Percentiles rank a stretch among this genome's conserved stretches.
Conservation (phyloP, 2,797 vertebrate species). For the Poecilia wingei region DNA sequence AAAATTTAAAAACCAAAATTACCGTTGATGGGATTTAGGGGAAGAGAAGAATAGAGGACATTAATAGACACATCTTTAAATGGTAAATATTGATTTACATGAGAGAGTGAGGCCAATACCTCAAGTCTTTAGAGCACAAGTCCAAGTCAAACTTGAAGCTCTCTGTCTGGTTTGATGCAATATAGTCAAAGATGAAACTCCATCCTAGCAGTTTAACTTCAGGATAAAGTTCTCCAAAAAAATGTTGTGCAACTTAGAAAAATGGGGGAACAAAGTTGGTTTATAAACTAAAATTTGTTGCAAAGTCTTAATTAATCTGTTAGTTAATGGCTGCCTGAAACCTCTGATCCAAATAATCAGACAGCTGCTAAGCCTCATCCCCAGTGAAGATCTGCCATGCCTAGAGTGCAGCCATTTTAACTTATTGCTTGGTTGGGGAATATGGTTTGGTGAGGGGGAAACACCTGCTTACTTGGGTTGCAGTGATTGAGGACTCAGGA, state of each 20-base stretch:
- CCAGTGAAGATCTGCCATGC: constrained; percentile 26
- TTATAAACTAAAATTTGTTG: background rate
- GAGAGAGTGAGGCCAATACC: background rate
- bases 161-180: background rate
- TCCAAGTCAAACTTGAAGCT: background rate
- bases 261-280: background rate
- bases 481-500: constrained; percentile 29
- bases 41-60: background rate
- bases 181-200: background rate
- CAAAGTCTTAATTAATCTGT: background rate
- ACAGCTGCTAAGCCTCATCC: constrained; percentile 33
- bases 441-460: constrained; percentile 33
- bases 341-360: constrained; percentile 17
- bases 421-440: constrained; percentile 43
- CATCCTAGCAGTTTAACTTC: background rate
- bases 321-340: constrained; percentile 27
- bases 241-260: background rate
- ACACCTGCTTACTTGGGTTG: constrained; percentile 42
- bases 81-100: background rate
- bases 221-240: background rate
- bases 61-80: background rate
- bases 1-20: too few relatives aligned
- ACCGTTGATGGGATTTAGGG: too few relatives aligned
- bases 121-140: background rate
- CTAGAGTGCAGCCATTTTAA: constrained; percentile 43